Evolutionary conservation across 2,888 invertebrate genomes (phyloP), one percentile per base, ranked within the genome.

Genomic region (Gastrophysa polygoni): DNA sequence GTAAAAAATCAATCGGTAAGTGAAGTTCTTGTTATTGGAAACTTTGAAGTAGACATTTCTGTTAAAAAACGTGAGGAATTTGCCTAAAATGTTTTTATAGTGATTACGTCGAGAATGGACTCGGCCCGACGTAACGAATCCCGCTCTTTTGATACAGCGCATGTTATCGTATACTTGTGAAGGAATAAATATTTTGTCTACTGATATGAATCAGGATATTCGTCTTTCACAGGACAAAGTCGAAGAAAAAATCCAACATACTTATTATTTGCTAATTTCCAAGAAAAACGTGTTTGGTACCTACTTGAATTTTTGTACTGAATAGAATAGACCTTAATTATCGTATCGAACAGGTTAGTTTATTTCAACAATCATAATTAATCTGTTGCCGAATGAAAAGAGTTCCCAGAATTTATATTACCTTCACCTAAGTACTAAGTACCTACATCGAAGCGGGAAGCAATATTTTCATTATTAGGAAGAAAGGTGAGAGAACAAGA

Each of bases 1-100:
- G 79, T 83, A 73, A 85, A 84, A 84, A 88, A 87, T 85, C 86
- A 87, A 85, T 85, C 86, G 85, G 90, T 90, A 83, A 88, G 90
- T 88, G 73, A 60, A 63, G 43, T 34, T 29, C 49, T 21, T 63
- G 64, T 70, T 75, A 74, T 76, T 64, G 61, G 58, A 61, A 66
- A 64, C 63, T 74, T 74, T 70, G 70, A 75, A 68, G 34, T 29
- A 43, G 59, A 57, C 69, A 73, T 79, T 82, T 80, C 78, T 77
- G 80, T 81, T 81, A 81, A 71, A 77, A 78, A 74, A 73, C 59
- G 29, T 50, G 56, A 61, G 59, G 73, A 76, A 76, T 68, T 46
- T 7, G 57, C 32, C 59, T 57, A 69, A 72, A 60, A 61, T 57
- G 47, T 50, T 66, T 70, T 69, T 67, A 52, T 63, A 67, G 69